Evolutionary conservation across 2,888 invertebrate species (phyloP).

Genomic region (Dorcus parallelipipedus): DNA sequence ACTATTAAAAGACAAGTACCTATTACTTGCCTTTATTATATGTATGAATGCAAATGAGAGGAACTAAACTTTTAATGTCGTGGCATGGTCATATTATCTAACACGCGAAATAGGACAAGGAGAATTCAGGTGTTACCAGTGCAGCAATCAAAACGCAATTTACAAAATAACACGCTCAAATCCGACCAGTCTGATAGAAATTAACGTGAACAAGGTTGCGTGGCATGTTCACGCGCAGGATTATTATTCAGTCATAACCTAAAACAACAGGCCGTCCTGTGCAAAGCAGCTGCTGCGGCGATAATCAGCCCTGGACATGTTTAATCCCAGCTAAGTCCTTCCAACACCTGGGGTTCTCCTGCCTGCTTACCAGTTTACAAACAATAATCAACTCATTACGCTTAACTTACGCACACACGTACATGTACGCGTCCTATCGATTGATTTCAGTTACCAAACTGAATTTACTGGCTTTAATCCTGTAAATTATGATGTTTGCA

Average conservation of each 20-base stretch:
- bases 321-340: slow-evolving; percentile 1
- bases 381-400: slow-evolving; percentile 1
- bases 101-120: no score
- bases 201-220: not conserved
- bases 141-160: no score
- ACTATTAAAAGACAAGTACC: no score
- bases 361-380: not conserved
- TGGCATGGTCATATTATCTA: no score
- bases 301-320: slow-evolving; percentile 1
- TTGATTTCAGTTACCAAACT: no score
- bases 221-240: not conserved
- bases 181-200: not conserved
- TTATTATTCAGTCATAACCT: slow-evolving; percentile 1
- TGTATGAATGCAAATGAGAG: no score
- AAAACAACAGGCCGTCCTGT: not conserved
- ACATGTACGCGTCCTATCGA: no score
- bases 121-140: no score
- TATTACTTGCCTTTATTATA: no score
- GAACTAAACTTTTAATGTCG: no score
- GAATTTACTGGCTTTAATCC: no score
- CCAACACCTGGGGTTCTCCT: not conserved
- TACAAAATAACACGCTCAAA: not conserved
- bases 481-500: no score
- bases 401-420: not conserved
- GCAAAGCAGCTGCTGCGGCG: not conserved